phyloP scores from a whole-genome alignment of 2,888 invertebrate species.

The Acanthosepion lycidas region DNA sequence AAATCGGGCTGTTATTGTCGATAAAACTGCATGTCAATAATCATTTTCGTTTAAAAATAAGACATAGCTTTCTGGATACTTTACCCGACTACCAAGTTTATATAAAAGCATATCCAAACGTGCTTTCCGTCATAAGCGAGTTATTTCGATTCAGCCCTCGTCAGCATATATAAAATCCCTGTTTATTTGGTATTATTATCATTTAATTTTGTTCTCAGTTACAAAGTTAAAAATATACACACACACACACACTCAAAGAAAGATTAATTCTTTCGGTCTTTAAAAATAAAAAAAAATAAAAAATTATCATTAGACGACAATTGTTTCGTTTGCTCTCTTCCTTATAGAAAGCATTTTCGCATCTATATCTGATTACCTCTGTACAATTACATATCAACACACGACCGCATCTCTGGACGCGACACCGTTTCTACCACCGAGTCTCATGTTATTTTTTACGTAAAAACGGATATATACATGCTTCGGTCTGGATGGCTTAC shows the following conservation, averaged over 20 bases:
- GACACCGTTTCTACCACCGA: neutral
- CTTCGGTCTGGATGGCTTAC: neutral
- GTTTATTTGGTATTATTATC: neutral
- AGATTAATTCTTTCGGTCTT: neutral
- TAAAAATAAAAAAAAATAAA: neutral
- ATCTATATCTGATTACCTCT: neutral
- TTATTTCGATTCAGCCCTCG: too few species aligned
- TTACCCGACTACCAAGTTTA: neutral
- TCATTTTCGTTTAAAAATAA: neutral
- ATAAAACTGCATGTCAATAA: neutral
- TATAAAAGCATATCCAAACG: neutral
- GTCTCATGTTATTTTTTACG: conserved; percentile 21
- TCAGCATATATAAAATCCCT: too few species aligned
- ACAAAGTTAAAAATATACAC: neutral
- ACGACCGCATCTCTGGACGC: neutral
- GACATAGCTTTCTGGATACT: neutral
- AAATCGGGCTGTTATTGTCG: neutral
- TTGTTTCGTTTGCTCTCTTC: neutral
- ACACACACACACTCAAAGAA: too few species aligned
- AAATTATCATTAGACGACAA: neutral
- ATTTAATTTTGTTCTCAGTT: neutral
- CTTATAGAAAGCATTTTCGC: neutral
- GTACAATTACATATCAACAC: neutral
- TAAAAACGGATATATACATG: conserved; percentile 17
- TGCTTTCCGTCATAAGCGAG: too few species aligned